Percentiles rank a stretch among this genome's conserved stretches.
Evolutionary conservation across 2,888 invertebrate genomes (phyloP).

Genomic region (Microctonus aethiopoides): DNA sequence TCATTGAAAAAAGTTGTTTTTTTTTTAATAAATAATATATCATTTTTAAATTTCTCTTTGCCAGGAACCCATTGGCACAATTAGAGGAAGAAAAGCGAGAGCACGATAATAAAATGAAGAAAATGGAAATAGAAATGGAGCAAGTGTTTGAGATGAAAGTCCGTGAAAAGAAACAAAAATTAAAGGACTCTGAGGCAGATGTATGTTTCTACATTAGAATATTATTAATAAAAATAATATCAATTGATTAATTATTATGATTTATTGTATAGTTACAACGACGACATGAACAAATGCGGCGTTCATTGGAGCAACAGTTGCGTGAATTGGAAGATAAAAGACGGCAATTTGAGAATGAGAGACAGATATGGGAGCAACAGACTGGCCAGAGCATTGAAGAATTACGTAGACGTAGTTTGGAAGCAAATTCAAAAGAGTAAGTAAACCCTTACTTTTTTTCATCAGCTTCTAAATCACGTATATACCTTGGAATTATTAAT

Average conservation of each 20-base stretch:
- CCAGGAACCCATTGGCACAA: constrained; percentile 96
- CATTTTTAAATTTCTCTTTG: constrained; percentile 50
- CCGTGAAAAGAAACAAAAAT: constrained; percentile 93
- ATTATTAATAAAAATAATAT: no score
- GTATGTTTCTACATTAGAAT: constrained; percentile 59
- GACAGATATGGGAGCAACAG: constrained; percentile 88
- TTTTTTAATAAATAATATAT: not conserved
- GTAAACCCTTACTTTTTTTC: constrained; percentile 59
- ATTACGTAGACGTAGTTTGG: constrained; percentile 85
- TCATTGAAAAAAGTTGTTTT: not conserved
- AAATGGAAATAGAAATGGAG: constrained; percentile 99
- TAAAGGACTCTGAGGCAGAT: constrained; percentile 94
- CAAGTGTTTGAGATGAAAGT: constrained; percentile 99
- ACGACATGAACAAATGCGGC: constrained; percentile 86
- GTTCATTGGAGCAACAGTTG: constrained; percentile 86
- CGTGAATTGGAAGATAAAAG: constrained; percentile 92
- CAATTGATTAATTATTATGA: constrained; percentile 1
- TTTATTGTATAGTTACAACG: constrained; percentile 74
- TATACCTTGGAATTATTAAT: constrained; percentile 29
- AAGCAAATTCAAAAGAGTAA: constrained; percentile 90
- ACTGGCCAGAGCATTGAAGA: constrained; percentile 92
- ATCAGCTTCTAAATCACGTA: constrained; percentile 28
- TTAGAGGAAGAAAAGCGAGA: constrained; percentile 98
- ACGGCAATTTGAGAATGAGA: constrained; percentile 86
- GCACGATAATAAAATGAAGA: constrained; percentile 96